Evolutionary conservation across 2,888 invertebrate species (phyloP).

Genomic region (Tachina grossa): DNA sequence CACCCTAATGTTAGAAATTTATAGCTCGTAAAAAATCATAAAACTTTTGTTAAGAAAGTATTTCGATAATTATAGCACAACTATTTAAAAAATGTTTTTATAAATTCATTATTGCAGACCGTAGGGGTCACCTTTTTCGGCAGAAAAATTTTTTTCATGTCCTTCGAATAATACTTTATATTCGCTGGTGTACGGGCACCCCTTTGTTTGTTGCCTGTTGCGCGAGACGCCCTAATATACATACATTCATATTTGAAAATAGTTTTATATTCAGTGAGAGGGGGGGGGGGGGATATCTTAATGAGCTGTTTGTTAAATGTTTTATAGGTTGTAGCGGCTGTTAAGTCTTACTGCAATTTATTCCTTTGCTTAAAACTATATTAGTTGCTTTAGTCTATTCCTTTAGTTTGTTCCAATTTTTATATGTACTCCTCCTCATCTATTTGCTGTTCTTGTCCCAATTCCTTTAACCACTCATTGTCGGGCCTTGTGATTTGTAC

Average conservation of each 20-base stretch:
- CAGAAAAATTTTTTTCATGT: too few species aligned
- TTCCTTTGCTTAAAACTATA: neutral
- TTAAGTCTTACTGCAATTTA: neutral
- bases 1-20: too few species aligned
- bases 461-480: conserved; percentile 51
- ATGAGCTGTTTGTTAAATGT: conserved; percentile 34
- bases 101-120: too few species aligned
- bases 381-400: neutral
- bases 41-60: too few species aligned
- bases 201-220: too few species aligned
- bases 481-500: conserved; percentile 11
- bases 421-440: conserved; percentile 57
- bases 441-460: conserved; percentile 48
- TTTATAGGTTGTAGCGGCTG: conserved; percentile 30
- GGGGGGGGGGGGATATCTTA: conserved; percentile 42
- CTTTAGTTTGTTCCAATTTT: conserved; percentile 14
- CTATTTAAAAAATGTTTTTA: too few species aligned
- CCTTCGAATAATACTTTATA: too few species aligned
- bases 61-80: too few species aligned
- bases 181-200: too few species aligned
- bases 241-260: conserved; percentile 2
- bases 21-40: too few species aligned
- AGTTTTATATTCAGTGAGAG: conserved; percentile 34
- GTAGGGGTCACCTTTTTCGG: too few species aligned
- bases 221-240: too few species aligned